Evolutionary conservation across 2,888 invertebrate genomes (phyloP), one percentile per base, ranked within the genome.

Genomic region (Euplagia quadripunctaria): DNA sequence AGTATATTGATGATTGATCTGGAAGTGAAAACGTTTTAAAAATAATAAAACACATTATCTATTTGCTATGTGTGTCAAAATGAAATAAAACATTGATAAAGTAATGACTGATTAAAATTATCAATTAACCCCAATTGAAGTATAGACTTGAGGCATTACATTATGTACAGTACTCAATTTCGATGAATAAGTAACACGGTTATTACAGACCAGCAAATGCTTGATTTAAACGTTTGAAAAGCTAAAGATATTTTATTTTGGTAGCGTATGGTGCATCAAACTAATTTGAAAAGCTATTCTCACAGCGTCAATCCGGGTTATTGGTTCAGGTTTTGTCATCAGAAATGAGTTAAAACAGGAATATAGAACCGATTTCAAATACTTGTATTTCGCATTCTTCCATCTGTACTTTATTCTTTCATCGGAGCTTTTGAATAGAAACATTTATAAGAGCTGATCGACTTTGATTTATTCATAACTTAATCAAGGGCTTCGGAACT

Each of bases 111-210:
- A 82, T 82, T 75, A 81, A 70, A 79, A 74, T 81, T 79, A 82
- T 82, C 83, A 79, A 82, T 82, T 81, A 73, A 68, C 73, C 73
- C 66, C 71, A 81, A 82, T 81, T 81, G 79, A 72, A 75, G 78
- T 73, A 80, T 65, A 49, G 73, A 73, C 68, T 58, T 70, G 66
- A 73, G 81, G 77, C 81, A 71, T 78, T 76, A 76, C 65, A 77
- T 14, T 58, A 63, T 67, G 61, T 67, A 20, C 63, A 72, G 31
- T 61, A 63, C 61, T 17, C 12, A 52, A 42, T 20, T 64, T 63
- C 69, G 68, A 71, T 79, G 76, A 81, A 80, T 83, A 74, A 74
- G 70, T 81, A 72, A 83, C 76, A 72, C 71, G 63, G 68, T 76
- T 71, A 78, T 46, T 74, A 75, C 43, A 52, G 64, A 52, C 72